Evolutionary conservation across 1,140 invertebrate species (phyloP).

Genomic region (Hylyphantes graminicola): DNA sequence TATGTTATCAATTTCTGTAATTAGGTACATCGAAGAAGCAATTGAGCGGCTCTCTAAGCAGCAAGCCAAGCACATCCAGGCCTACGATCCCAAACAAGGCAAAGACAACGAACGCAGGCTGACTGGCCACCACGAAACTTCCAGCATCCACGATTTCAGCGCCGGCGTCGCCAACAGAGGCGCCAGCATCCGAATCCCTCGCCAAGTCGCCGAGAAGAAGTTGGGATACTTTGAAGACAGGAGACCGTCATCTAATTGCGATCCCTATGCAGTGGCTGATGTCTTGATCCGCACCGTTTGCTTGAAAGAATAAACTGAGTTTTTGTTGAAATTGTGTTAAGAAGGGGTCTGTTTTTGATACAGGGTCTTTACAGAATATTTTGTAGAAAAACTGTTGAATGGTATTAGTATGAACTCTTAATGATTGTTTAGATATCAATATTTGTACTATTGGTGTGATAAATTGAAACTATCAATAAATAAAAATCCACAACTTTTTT

Average conservation of each 20-base stretch:
- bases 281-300: conserved; percentile 80
- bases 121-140: conserved; percentile 73
- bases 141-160: conserved; percentile 58
- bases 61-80: conserved; percentile 87
- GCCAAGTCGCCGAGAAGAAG: conserved; percentile 79
- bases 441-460: too few relatives aligned
- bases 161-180: conserved; percentile 71
- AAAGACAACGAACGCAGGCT: conserved; percentile 86
- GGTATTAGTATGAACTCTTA: too few relatives aligned
- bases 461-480: too few relatives aligned
- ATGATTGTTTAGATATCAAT: too few relatives aligned
- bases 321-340: conserved; percentile 3
- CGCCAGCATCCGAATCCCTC: conserved; percentile 70
- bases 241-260: conserved; percentile 92
- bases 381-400: too few relatives aligned
- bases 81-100: conserved; percentile 84
- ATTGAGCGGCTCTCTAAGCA: conserved; percentile 83
- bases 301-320: conserved; percentile 72
- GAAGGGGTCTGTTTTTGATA: too few relatives aligned
- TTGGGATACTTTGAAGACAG: conserved; percentile 94
- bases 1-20: not conserved
- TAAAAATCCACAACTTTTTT: too few relatives aligned
- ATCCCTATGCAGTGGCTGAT: conserved; percentile 85
- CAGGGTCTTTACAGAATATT: too few relatives aligned
- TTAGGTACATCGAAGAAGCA: conserved; percentile 57